These are phyloP conservation scores for Clarias macrocephalus DNA, from an alignment of 2,113 vertebrate genomes.

Conservation along the genomic window DNA sequence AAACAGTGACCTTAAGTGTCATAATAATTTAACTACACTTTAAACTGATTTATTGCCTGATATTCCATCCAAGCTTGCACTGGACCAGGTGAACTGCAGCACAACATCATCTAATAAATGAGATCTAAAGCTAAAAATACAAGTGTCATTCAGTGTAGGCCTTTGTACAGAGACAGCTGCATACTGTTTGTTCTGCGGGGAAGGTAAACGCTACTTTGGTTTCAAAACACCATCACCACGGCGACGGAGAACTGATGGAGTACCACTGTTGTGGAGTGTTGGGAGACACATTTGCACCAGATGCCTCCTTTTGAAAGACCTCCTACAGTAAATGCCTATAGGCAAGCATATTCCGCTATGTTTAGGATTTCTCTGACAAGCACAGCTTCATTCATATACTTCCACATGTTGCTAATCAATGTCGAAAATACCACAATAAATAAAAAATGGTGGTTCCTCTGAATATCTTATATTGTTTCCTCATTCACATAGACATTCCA, in stretches of 20 bases:
- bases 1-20: conserved; percentile 20
- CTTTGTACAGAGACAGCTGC: conserved; percentile 54
- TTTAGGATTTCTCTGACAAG: background rate
- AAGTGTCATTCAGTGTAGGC: conserved; percentile 44
- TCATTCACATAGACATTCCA: background rate
- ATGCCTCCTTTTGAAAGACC: conserved; percentile 26
- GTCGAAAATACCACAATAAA: background rate
- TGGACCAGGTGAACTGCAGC: conserved; percentile 33
- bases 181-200: conserved; percentile 49
- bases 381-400: background rate
- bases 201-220: conserved; percentile 58
- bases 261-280: background rate
- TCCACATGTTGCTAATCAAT: conserved; percentile 22
- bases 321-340: conserved; percentile 2
- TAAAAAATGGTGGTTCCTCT: background rate
- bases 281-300: conserved; percentile 5
- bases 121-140: conserved; percentile 51
- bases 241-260: conserved; percentile 27
- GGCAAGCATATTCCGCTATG: conserved; percentile 1
- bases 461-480: background rate
- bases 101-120: conserved; percentile 30
- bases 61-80: conserved; percentile 44
- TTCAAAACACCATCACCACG: conserved; percentile 50
- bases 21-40: conserved; percentile 17
- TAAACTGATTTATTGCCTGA: conserved; percentile 26